Conservation (phyloP, 2,797 vertebrate genomes). For the Enteromius treurensis region DNA sequence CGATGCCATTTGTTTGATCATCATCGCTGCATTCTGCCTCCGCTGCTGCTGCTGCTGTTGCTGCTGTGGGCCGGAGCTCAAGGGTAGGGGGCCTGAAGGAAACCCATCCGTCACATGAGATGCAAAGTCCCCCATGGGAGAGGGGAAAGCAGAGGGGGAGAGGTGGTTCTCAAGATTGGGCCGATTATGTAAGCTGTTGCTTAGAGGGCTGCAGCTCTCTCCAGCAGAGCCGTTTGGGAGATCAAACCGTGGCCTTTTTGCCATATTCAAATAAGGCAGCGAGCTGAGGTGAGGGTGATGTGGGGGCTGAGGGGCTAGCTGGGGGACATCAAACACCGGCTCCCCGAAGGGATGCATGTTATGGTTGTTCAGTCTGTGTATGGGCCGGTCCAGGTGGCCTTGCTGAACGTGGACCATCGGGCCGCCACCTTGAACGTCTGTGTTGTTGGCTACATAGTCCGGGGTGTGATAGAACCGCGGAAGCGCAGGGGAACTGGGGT, state of each 20-base stretch:
- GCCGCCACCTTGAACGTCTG: conserved; percentile 79
- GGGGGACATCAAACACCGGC: conserved; percentile 92
- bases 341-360: conserved; percentile 92
- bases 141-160: conserved; percentile 90
- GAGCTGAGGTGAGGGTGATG: conserved; percentile 93
- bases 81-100: conserved; percentile 82
- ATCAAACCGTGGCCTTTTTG: conserved; percentile 86
- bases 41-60: conserved; percentile 90
- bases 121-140: conserved; percentile 91
- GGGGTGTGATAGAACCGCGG: conserved; percentile 72
- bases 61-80: conserved; percentile 87
- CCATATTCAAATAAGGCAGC: conserved; percentile 90
- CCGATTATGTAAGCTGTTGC: conserved; percentile 77
- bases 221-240: conserved; percentile 84
- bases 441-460: conserved; percentile 77
- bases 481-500: conserved; percentile 82
- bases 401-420: conserved; percentile 82
- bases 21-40: conserved; percentile 93
- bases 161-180: conserved; percentile 89
- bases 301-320: conserved; percentile 80
- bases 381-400: conserved; percentile 87
- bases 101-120: conserved; percentile 91
- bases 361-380: conserved; percentile 91
- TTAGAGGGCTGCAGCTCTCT: conserved; percentile 85
- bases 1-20: conserved; percentile 99